phyloP scores from a whole-genome alignment of 2,797 vertebrate genomes.

The Balearica regulorum region DNA sequence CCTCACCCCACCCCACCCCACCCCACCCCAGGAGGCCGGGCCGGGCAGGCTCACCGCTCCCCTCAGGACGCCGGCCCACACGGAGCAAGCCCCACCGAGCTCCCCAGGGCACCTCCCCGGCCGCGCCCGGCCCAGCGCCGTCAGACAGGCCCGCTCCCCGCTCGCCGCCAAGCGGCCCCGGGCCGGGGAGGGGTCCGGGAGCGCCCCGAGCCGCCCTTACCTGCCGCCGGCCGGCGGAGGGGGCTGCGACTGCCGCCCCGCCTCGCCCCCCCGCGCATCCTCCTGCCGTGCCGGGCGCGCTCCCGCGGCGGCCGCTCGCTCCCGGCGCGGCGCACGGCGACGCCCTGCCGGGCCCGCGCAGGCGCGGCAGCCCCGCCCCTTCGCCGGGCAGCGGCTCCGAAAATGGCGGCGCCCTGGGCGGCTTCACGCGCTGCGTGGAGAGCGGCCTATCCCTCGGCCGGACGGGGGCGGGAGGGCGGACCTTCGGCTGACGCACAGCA shows the following conservation, averaged over 20 bases:
- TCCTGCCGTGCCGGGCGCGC: background rate
- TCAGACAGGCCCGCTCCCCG: background rate
- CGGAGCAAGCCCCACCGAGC: background rate
- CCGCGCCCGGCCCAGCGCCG: background rate
- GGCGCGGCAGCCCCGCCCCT: fast-evolving
- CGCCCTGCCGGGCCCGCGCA: background rate
- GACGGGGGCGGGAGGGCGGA: fast-evolving
- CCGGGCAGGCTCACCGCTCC: background rate
- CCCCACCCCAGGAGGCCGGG: background rate
- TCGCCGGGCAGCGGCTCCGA: background rate
- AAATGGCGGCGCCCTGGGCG: fast-evolving
- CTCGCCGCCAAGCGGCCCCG: too few species aligned
- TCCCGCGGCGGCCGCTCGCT: background rate
- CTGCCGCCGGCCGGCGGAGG: background rate
- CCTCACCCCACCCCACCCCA: background rate
- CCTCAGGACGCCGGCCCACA: background rate
- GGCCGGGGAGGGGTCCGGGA: too few species aligned
- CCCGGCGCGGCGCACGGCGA: background rate
- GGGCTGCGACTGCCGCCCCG: background rate
- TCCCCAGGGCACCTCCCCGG: background rate
- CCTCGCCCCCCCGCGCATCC: background rate
- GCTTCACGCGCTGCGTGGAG: fast-evolving
- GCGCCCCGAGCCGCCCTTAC: background rate
- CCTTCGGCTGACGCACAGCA: fast-evolving
- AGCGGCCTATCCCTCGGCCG: fast-evolving